Conservation (phyloP, 2,113 vertebrate species). For the Hippopotamus amphibius region DNA sequence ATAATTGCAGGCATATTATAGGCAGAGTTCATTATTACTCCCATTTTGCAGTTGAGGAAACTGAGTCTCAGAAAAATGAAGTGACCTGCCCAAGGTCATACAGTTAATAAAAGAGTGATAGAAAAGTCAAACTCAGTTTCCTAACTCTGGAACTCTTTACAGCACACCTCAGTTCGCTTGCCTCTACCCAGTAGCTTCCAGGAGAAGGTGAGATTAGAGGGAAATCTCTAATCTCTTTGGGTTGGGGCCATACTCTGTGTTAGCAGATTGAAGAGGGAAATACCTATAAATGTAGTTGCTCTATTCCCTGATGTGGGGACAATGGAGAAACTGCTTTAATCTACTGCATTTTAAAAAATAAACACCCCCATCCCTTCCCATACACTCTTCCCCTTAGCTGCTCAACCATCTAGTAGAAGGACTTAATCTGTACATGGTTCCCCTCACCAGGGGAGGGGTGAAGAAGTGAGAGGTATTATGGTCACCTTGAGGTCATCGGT, state of each 20-base stretch:
- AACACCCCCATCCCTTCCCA: neutral
- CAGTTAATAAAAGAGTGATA: neutral
- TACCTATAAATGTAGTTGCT: neutral
- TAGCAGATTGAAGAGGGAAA: neutral
- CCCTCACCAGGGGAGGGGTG: neutral
- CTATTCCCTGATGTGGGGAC: neutral
- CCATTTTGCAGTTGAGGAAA: slow-evolving; percentile 43
- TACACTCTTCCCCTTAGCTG: neutral
- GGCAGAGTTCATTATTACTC: neutral
- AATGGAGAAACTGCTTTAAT: neutral
- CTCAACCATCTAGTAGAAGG: neutral
- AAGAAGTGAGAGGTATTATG: neutral
- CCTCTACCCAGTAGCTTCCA: neutral
- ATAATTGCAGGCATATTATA: neutral
- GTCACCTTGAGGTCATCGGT: neutral
- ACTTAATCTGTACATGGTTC: neutral
- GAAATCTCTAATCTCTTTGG: neutral
- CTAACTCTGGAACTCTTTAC: neutral
- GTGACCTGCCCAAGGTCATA: neutral
- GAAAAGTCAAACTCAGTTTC: neutral
- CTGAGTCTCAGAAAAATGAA: slow-evolving; percentile 1
- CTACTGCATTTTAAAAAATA: neutral
- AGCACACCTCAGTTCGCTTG: neutral
- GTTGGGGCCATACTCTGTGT: neutral
- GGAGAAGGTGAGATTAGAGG: neutral